A percentile compares a stretch with the other conserved stretches of the same genome.
Conservation (phyloP, 2,888 invertebrate genomes). For the Corbicula japonica region DNA sequence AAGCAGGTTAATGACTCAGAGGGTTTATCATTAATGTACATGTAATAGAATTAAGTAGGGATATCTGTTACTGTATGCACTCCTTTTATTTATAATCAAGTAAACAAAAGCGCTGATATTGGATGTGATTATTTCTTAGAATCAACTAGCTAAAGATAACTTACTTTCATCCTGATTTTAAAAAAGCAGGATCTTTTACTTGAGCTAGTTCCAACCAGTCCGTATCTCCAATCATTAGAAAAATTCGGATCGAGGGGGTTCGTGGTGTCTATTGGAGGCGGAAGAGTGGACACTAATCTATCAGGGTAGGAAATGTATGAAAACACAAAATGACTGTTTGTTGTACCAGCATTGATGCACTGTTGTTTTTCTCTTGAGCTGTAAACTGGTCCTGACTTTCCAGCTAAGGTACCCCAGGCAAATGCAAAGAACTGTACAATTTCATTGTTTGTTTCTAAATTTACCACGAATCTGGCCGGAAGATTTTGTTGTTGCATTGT, state of each 20-base stretch:
- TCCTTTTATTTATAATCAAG: no score
- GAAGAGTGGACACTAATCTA: conserved; percentile 26
- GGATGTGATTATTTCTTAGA: no score
- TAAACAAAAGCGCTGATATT: no score
- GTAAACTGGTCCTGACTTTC: conserved; percentile 34
- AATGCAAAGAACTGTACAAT: conserved; percentile 21
- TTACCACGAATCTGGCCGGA: conserved; percentile 18
- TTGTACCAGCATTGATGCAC: conserved; percentile 12
- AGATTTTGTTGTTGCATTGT: conserved; percentile 13
- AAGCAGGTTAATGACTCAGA: no score
- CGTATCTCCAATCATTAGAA: conserved; percentile 12
- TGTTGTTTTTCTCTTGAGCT: conserved; percentile 7
- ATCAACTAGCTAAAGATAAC: no score
- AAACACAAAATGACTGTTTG: conserved; percentile 31
- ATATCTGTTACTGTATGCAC: no score
- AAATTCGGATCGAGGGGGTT: not conserved
- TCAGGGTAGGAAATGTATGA: conserved; percentile 45
- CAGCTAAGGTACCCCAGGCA: conserved; percentile 23
- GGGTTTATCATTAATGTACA: no score
- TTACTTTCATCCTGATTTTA: conserved; percentile 32
- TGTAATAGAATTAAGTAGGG: no score
- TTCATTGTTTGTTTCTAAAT: conserved; percentile 24
- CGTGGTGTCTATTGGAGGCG: conserved; percentile 21
- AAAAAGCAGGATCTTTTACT: conserved; percentile 21
- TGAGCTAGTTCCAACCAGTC: not conserved